Conservation (phyloP, 2,888 invertebrate species). For the Polyommatus icarus region DNA sequence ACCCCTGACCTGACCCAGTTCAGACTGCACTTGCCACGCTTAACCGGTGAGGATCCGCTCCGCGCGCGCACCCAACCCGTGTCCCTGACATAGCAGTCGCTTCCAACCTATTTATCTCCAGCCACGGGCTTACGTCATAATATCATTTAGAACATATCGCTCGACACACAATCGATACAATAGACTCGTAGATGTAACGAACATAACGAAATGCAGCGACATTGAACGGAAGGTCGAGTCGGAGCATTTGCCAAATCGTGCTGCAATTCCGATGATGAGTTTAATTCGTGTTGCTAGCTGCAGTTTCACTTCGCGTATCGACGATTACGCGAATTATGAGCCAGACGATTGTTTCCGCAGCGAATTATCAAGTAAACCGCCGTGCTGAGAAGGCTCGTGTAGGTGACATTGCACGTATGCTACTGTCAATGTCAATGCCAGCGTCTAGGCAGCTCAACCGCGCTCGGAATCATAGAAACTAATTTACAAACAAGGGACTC, state of each 20-base stretch:
- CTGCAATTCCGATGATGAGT: conserved; percentile 38
- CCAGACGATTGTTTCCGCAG: conserved; percentile 36
- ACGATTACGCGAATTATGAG: conserved; percentile 6
- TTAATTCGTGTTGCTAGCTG: conserved; percentile 19
- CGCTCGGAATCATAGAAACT: background rate
- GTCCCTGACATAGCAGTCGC: conserved; percentile 47
- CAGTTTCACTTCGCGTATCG: conserved; percentile 23
- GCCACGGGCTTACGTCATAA: conserved; percentile 37
- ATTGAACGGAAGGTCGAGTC: conserved; percentile 76
- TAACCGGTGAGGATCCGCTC: conserved; percentile 49
- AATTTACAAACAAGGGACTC: conserved; percentile 8
- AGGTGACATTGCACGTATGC: conserved; percentile 36
- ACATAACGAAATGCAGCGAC: conserved; percentile 65
- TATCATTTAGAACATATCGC: conserved; percentile 9
- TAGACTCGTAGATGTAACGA: conserved; percentile 35
- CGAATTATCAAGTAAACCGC: conserved; percentile 31
- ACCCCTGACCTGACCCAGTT: conserved; percentile 73
- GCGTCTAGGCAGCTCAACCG: conserved; percentile 27
- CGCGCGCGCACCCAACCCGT: conserved; percentile 50
- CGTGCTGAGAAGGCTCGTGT: background rate
- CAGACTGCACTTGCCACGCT: conserved; percentile 65
- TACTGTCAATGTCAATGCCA: conserved; percentile 36
- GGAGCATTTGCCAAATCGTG: conserved; percentile 82
- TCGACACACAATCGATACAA: background rate
- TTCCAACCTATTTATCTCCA: conserved; percentile 43